These are phyloP conservation scores for Magallana angulata DNA, from an alignment of 1,140 invertebrate species.

Conservation along the genomic window DNA sequence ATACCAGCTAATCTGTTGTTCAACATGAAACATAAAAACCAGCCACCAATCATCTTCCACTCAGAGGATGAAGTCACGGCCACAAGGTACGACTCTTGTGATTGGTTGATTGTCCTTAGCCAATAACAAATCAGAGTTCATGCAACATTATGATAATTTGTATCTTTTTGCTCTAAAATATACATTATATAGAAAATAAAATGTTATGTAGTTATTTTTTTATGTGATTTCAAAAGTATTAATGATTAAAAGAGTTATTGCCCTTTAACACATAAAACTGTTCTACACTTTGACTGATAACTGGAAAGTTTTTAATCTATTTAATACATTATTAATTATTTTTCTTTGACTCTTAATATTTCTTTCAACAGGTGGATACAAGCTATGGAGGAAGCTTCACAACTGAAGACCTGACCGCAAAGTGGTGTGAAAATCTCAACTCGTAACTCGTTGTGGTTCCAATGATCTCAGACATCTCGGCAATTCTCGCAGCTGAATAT, in stretches of 20 bases:
- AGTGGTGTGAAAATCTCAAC: neutral
- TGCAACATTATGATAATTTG: too few species aligned
- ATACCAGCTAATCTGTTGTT: neutral
- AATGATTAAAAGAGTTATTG: too few species aligned
- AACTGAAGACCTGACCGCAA: neutral
- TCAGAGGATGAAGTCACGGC: neutral
- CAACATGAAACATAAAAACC: conserved; percentile 9
- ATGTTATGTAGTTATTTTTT: too few species aligned
- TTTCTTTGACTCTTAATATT: neutral
- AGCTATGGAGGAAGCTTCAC: conserved; percentile 5
- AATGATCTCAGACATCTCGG: neutral
- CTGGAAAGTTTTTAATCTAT: too few species aligned
- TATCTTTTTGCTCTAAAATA: too few species aligned
- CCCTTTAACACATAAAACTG: too few species aligned
- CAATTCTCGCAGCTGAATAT: neutral
- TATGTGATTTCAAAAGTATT: too few species aligned
- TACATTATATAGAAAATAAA: too few species aligned
- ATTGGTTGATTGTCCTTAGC: too few species aligned
- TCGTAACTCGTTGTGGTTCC: neutral
- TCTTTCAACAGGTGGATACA: neutral
- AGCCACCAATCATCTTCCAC: conserved; percentile 6
- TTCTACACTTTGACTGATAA: too few species aligned
- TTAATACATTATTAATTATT: too few species aligned
- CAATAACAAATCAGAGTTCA: too few species aligned
- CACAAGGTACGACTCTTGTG: neutral